Evolutionary conservation across 2,113 vertebrate species (phyloP).

Genomic region (Mus spicilegus): DNA sequence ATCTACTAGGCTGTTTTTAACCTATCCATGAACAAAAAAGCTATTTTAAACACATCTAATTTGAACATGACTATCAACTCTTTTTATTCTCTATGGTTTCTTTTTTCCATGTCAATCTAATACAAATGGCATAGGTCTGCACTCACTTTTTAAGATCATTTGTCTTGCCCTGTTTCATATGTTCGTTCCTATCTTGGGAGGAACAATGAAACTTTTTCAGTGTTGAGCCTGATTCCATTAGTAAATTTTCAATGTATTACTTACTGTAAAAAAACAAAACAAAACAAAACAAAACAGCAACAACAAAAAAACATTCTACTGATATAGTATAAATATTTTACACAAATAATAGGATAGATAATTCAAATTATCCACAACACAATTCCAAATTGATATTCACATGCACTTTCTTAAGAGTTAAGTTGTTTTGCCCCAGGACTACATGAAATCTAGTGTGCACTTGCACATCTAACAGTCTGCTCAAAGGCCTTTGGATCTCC

Average conservation of each 20-base stretch:
- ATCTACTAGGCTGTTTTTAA: conserved; percentile 19
- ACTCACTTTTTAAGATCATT: conserved; percentile 53
- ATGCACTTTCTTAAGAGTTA: not conserved
- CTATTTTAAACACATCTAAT: not conserved
- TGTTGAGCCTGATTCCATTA: conserved; percentile 38
- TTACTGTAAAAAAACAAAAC: conserved; percentile 49
- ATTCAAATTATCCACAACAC: not conserved
- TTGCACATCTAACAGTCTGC: not conserved
- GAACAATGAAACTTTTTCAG: conserved; percentile 45
- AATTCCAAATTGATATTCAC: not conserved
- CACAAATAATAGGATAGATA: not conserved
- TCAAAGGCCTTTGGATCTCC: conserved; percentile 47
- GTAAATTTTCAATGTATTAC: conserved; percentile 65
- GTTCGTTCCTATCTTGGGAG: conserved; percentile 6
- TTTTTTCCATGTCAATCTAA: conserved; percentile 28
- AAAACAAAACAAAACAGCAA: no score
- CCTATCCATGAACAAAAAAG: not conserved
- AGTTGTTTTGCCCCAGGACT: not conserved
- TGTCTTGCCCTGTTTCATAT: not conserved
- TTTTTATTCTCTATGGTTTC: conserved; percentile 24
- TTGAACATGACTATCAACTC: conserved; percentile 19
- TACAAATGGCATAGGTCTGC: not conserved
- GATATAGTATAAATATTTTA: not conserved
- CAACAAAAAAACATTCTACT: not conserved
- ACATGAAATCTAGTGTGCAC: not conserved